Evolutionary conservation across 2,888 invertebrate genomes (phyloP), one percentile per base, ranked within the genome.

Genomic region (Cyclophora albipunctata): DNA sequence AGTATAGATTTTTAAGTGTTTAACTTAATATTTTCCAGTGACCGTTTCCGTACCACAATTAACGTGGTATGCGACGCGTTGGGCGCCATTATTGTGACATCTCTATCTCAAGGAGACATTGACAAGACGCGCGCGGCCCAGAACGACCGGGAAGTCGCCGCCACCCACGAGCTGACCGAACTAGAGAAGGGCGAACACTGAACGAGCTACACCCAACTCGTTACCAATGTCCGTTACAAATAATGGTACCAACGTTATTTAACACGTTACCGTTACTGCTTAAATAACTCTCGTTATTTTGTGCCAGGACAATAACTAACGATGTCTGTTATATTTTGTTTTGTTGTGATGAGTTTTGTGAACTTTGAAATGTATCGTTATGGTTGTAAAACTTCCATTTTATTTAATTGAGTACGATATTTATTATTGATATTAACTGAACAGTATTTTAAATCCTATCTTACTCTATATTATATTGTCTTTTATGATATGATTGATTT

Each of bases 51-150:
- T 75, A 92, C 96, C 71, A 93, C 96, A 70, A 92, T 98, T 67
- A 99, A 99, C 82, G 98, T 99, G 40, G 93, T 98, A 80, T 98
- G 98, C 66, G 98, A 99, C 79, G 95, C 97, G 6, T 84, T 98
- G 53, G 98, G 98, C 43, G 97, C 98, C 45, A 96, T 95, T 52
- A 93, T 99, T 49, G 97, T 99, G 37, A 93, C 95, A 68, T 92
- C 95, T 62, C 89, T 97, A 58, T 96, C 96, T 52, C 92, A 92
- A 70, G 91, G 92, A 6, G 96, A 97, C 71, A 88, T 81, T 47
- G 87, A 84, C 45, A 84, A 82, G 60, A 73, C 69, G 60, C 85
- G 79, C 51, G 62, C 71, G 69, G 40, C 64, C 46, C 83, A 81
- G 68, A 90, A 74, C 84, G 87, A 86, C 20, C 71, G 73, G 63